Percentiles rank a stretch among this genome's conserved stretches.
phyloP scores from a whole-genome alignment of 2,113 vertebrate genomes.

The Podilymbus podiceps region DNA sequence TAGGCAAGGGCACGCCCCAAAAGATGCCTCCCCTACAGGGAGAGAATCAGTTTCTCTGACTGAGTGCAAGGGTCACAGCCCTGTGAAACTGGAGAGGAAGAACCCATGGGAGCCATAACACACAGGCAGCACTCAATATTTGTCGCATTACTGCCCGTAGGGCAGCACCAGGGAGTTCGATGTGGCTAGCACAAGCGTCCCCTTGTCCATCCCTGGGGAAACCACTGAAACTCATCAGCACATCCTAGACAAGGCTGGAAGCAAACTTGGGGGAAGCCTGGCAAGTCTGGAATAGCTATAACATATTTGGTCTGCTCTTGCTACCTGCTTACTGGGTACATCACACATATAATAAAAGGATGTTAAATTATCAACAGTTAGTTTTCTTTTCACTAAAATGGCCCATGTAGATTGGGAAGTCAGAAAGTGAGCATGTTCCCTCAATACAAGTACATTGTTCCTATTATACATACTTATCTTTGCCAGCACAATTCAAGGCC shows the following conservation, averaged over 20 bases:
- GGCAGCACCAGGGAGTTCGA: not conserved
- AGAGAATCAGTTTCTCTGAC: not conserved
- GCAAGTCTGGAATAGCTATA: not conserved
- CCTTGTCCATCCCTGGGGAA: not conserved
- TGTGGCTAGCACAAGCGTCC: accelerated
- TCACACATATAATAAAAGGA: not conserved
- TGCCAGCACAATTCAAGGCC: not conserved
- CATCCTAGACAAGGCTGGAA: not conserved
- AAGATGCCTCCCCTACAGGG: not conserved
- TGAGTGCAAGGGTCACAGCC: not conserved
- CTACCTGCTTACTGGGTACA: not conserved
- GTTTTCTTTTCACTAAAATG: not conserved
- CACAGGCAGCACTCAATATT: not conserved
- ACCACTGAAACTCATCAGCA: not conserved
- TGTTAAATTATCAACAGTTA: not conserved
- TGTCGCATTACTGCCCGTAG: too few relatives aligned
- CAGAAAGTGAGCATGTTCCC: not conserved
- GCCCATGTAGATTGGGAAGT: not conserved
- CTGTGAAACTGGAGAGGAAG: not conserved
- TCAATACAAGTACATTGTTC: not conserved
- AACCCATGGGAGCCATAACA: not conserved
- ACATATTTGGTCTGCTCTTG: not conserved
- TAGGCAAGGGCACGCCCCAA: not conserved
- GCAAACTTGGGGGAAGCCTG: not conserved
- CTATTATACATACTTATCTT: not conserved